Base-by-base conservation (phyloP, 2,888 invertebrate genomes). In the Tolmerus cingulatus region DNA sequence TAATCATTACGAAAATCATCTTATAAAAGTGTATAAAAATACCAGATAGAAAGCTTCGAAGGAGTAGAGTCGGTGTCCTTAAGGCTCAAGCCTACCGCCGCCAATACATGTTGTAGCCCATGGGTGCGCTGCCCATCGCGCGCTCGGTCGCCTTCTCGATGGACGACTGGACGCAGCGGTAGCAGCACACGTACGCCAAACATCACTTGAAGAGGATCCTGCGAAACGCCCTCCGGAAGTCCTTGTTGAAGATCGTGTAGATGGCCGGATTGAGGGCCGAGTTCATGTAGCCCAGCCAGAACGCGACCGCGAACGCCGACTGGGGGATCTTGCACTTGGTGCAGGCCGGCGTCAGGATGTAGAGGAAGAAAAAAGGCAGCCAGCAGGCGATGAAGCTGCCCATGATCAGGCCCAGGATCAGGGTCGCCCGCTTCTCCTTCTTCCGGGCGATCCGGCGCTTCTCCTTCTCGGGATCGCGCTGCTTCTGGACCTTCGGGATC, bases 351-450 rank as follows among this genome's bases (percentile, higher is more conserved):
- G 96, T 96, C 87, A 98, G 93, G 90, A 98, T 97, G 92, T 98
- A 98, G 89, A 98, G 94, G 92, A 97, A 96, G 95, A 99, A 99
- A 93, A 99, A 99, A 0, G 99, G 99, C 91, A 99, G 94, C 99
- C 99, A 99, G 92, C 98, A 98, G 87, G 98, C 96, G 90, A 99
- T 99, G 92, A 99, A 99, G 90, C 98, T 98, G 89, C 98, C 98
- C 97, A 99, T 98, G 90, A 99, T 99, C 88, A 99, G 95, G 57
- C 99, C 99, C 89, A 99, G 93, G 89, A 99, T 98, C 34, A 99
- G 94, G 0, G 99, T 99, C 2, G 99, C 99, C 77, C 99, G 94
- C 90, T 99, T 97, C 93, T 99, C 99, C 92, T 98, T 97, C 91
- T 98, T 98, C 89, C 98, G 94, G 0, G 98, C 98, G 90, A 99